Base-by-base conservation (phyloP, 2,888 invertebrate genomes). In the Arctia plantaginis region DNA sequence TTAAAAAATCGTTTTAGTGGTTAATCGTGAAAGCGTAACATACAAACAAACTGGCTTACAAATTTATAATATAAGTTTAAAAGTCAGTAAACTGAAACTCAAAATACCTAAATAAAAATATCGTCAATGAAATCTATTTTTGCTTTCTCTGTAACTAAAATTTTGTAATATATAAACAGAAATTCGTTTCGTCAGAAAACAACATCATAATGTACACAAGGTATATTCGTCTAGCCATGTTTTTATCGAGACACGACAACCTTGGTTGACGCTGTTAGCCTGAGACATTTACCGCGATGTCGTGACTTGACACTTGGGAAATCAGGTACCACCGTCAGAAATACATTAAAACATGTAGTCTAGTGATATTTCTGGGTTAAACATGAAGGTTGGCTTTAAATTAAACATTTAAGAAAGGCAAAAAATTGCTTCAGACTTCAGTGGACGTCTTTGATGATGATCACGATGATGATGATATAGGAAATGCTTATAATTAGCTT, bases 271-370 rank as follows among this genome's bases (percentile, higher is more conserved):
- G 66, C 41, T 44, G 44, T 44, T 44, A 41, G 44, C 20, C 44
- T 67, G 44, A 67, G 30, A 30, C 20, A 30, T 67, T 12, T 20
- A 10, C 44, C 10, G 18, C 44, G 44, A 44, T 44, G 20, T 44
- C 20, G 30, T 67, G 8, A 67, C 44, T 67, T 67, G 30, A 3
- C 67, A 67, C 67, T 18, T 30, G 67, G 67, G 67, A 67, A 67
- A 44, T 67, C 20, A 67, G 30, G 10, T 44, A 67, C 20, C 44
- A 44, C 30, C 41, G 30, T 30, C 44, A 30, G 20, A 30, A 67
- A 30, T 44, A 10, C 30, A 66, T 27, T 66, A 44, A 20, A 27
- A 62, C 30, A 6, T 30, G 30, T 27, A 62, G 30, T 30, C 30
- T 59, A 62, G 62, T 62, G 62, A 30, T 18, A 62, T 62, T 62